phyloP scores from a whole-genome alignment of 1,140 invertebrate genomes.

The Sesamia nonagrioides region DNA sequence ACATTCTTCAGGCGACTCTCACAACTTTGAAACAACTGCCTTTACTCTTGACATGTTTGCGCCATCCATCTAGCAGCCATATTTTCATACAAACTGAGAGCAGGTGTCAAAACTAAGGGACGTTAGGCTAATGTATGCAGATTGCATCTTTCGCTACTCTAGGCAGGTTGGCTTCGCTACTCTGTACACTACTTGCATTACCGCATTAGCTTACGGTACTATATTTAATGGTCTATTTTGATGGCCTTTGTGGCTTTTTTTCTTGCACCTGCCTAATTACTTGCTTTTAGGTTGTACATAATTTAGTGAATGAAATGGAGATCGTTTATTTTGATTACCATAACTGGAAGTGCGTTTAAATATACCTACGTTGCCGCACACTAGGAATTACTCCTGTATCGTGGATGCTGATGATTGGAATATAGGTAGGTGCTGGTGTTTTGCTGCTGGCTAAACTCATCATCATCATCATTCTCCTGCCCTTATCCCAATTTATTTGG shows the following conservation, averaged over 20 bases:
- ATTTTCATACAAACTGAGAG: slow-evolving; percentile 72
- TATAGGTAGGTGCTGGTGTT: no score
- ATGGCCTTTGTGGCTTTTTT: slow-evolving; percentile 61
- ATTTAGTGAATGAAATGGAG: slow-evolving; percentile 6
- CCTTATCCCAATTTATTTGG: no score
- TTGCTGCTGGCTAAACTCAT: no score
- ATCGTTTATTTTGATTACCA: not conserved
- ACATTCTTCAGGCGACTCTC: slow-evolving; percentile 50
- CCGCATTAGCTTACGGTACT: slow-evolving; percentile 63
- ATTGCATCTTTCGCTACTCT: slow-evolving; percentile 78
- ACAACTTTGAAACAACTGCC: slow-evolving; percentile 68
- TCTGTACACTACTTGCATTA: slow-evolving; percentile 52
- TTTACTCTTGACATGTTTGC: slow-evolving; percentile 81
- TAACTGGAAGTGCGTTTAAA: not conserved
- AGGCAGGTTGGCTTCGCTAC: slow-evolving; percentile 36
- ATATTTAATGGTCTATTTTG: slow-evolving; percentile 63
- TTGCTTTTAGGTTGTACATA: slow-evolving; percentile 21
- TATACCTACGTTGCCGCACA: no score
- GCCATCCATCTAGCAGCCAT: slow-evolving; percentile 72
- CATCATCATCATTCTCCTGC: no score
- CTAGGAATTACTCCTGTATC: no score
- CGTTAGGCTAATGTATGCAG: slow-evolving; percentile 86
- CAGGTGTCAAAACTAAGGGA: slow-evolving; percentile 85
- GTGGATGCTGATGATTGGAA: no score
- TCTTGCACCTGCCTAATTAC: slow-evolving; percentile 35